Evolutionary conservation across 2,888 invertebrate genomes (phyloP), one percentile per base, ranked within the genome.

Genomic region (Mantis religiosa): DNA sequence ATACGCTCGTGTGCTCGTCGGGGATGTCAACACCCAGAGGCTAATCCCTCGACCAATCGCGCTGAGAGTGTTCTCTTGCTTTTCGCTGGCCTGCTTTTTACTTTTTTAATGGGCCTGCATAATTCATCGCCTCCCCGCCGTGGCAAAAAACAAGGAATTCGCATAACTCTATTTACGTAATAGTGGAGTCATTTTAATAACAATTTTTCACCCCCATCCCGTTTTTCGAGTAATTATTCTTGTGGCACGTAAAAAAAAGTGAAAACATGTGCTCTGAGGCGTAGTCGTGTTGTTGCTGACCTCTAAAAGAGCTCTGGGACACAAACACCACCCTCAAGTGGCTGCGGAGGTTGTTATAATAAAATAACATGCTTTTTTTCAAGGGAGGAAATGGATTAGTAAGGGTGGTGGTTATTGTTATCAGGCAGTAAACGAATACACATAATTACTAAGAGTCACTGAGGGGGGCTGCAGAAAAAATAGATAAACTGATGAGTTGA

Each of bases 21-120:
- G 54, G 54, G 54, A 71, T 71, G 54, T 71, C 54, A 71, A 71
- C 54, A 71, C 54, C 54, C 54, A 71, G 54, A 71, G 15, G 54
- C 25, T 71, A 87, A 87, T 82, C 82, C 82, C 34, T 41, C 12
- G 82, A 34, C 30, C 87, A 87, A 87, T 87, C 82, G 82, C 82
- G 87, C 34, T 87, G 87, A 87, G 82, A 87, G 87, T 87, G 81
- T 87, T 87, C 82, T 87, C 87, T 87, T 87, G 87, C 87, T 87
- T 27, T 82, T 8, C 25, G 54, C 25, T 71, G 6, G 54, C 25
- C 54, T 71, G 54, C 20, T 71, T 71, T 71, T 71, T 71, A 71
- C 54, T 71, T 71, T 71, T 71, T 71, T 71, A 71, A 71, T 71
- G 54, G 15, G 4, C 54, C 20, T 71, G 54, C 54, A 71, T 71